Evolutionary conservation across 2,888 invertebrate species (phyloP).

Genomic region (Lasioglossum marginatum): DNA sequence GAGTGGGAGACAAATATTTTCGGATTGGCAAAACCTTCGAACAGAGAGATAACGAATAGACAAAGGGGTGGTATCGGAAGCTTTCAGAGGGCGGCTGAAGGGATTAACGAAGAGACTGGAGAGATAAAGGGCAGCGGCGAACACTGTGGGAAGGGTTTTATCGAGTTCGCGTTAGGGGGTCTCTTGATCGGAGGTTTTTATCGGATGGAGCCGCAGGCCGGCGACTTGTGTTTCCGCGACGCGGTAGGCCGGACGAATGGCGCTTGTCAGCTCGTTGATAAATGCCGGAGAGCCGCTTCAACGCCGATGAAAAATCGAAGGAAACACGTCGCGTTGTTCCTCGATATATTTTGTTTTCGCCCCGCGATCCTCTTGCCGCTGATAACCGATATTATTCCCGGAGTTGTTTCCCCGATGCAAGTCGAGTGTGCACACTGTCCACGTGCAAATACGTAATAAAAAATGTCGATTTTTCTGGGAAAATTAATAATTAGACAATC

Average conservation of each 20-base stretch:
- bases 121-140: neutral
- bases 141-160: neutral
- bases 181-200: slow-evolving; percentile 32
- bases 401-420: neutral
- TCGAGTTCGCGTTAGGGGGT: slow-evolving; percentile 28
- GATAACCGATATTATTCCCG: slow-evolving; percentile 11
- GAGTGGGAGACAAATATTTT: neutral
- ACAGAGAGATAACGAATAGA: neutral
- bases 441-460: neutral
- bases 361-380: neutral
- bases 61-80: neutral
- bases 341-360: slow-evolving; percentile 16
- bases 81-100: neutral
- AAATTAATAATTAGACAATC: no score
- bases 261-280: slow-evolving; percentile 50
- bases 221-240: slow-evolving; percentile 38
- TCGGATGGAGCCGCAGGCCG: slow-evolving; percentile 24
- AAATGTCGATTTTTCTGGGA: no score
- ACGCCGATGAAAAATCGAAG: slow-evolving; percentile 46
- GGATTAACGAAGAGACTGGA: neutral
- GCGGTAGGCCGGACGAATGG: slow-evolving; percentile 25
- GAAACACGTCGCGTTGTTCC: slow-evolving; percentile 6
- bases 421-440: neutral
- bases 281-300: slow-evolving; percentile 34
- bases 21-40: neutral